Conservation (phyloP, 2,888 invertebrate species). For the Nomada fucata region DNA sequence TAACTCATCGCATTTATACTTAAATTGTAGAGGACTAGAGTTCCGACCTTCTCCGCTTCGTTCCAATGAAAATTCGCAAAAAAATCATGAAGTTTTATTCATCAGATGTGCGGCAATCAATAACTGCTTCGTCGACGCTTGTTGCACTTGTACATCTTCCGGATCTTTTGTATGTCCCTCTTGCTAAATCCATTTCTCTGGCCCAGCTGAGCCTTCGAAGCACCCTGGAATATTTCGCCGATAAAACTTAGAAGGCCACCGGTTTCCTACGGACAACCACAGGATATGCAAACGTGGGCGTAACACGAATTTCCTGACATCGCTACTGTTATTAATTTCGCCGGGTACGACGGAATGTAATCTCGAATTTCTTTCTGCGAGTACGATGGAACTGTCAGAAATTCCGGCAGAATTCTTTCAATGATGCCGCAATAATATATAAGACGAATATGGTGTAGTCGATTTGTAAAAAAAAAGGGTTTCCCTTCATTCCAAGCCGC, state of each 20-base stretch:
- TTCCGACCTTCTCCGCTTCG: not conserved
- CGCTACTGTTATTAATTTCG: not conserved
- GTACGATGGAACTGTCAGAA: not conserved
- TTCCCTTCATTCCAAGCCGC: not conserved
- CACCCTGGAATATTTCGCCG: slow-evolving; percentile 72
- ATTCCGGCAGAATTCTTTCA: not conserved
- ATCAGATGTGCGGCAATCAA: not conserved
- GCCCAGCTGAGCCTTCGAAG: slow-evolving; percentile 84
- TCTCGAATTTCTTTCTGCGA: not conserved
- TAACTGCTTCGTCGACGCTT: slow-evolving; percentile 51
- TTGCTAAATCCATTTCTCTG: slow-evolving; percentile 91
- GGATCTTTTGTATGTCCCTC: slow-evolving; percentile 90
- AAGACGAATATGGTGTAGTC: too few species aligned
- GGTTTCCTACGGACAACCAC: slow-evolving; percentile 66
- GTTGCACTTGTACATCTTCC: slow-evolving; percentile 90
- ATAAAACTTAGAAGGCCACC: slow-evolving; percentile 70
- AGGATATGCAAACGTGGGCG: slow-evolving; percentile 23
- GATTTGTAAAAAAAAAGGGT: not conserved
- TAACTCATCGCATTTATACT: not conserved
- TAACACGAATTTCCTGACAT: not conserved
- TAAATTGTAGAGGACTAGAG: slow-evolving; percentile 49
- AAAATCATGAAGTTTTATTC: not conserved
- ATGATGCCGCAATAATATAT: not conserved
- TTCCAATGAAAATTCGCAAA: not conserved
- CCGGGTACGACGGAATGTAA: not conserved